Evolutionary conservation across 2,888 invertebrate species (phyloP).

Genomic region (Drosophila melanosoma): DNA sequence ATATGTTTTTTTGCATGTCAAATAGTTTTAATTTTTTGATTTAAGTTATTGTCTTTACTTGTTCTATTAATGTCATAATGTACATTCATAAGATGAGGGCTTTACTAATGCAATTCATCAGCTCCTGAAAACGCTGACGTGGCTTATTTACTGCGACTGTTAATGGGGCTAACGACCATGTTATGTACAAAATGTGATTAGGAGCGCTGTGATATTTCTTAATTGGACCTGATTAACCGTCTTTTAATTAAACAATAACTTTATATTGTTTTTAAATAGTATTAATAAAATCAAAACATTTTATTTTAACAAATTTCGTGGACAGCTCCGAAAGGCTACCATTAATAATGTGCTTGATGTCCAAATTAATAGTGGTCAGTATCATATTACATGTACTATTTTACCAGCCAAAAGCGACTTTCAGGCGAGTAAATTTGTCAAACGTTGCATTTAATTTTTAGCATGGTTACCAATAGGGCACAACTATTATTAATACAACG

Average conservation of each 20-base stretch:
- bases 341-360: background rate
- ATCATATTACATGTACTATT: background rate
- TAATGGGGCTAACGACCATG: background rate
- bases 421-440: background rate
- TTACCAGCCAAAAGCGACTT: background rate
- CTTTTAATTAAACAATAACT: background rate
- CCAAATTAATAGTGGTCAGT: background rate
- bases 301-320: background rate
- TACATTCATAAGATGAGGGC: background rate
- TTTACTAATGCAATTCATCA: conserved; percentile 5
- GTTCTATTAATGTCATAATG: background rate
- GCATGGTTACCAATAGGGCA: background rate
- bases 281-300: background rate
- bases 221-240: background rate
- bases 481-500: background rate
- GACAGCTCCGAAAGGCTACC: background rate
- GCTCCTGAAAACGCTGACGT: conserved; percentile 39
- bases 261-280: background rate
- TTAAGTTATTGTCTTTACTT: background rate
- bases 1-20: background rate
- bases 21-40: background rate
- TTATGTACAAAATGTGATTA: background rate
- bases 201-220: background rate
- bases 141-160: background rate
- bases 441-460: conserved; percentile 17